phyloP scores from a whole-genome alignment of 2,888 invertebrate species.

The Andrena dorsata region DNA sequence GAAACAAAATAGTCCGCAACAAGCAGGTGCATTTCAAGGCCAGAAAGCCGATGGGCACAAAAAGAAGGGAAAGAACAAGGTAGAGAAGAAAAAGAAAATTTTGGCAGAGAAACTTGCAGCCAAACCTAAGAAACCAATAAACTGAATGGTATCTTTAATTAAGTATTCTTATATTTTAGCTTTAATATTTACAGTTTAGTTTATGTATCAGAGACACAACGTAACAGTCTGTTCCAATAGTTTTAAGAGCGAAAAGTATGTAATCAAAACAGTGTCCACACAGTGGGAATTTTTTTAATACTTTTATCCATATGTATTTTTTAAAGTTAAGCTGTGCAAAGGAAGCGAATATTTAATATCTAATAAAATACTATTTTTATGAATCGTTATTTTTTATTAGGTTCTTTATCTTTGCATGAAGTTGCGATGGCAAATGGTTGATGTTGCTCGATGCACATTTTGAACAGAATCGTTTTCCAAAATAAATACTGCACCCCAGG shows the following conservation, averaged over 20 bases:
- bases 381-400: constrained; percentile 66
- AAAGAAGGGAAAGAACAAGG: constrained; percentile 86
- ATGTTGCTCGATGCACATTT: constrained; percentile 88
- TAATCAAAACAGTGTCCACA: background rate
- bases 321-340: constrained; percentile 23
- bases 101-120: constrained; percentile 86
- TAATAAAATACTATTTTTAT: constrained; percentile 60
- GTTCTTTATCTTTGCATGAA: constrained; percentile 88
- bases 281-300: constrained; percentile 3
- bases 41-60: constrained; percentile 87
- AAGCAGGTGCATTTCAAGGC: constrained; percentile 85
- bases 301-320: constrained; percentile 22
- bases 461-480: constrained; percentile 90
- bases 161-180: constrained; percentile 4
- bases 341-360: constrained; percentile 47
- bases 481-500: constrained; percentile 93
- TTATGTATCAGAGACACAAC: constrained; percentile 5
- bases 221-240: background rate
- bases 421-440: constrained; percentile 89
- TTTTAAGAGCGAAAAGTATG: background rate
- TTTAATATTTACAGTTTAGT: constrained; percentile 4
- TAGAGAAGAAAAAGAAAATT: constrained; percentile 86
- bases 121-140: constrained; percentile 70
- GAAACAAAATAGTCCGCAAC: constrained; percentile 39
- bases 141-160: constrained; percentile 24